phyloP scores from a whole-genome alignment of 2,888 invertebrate species.

The Microdon myrmicae region DNA sequence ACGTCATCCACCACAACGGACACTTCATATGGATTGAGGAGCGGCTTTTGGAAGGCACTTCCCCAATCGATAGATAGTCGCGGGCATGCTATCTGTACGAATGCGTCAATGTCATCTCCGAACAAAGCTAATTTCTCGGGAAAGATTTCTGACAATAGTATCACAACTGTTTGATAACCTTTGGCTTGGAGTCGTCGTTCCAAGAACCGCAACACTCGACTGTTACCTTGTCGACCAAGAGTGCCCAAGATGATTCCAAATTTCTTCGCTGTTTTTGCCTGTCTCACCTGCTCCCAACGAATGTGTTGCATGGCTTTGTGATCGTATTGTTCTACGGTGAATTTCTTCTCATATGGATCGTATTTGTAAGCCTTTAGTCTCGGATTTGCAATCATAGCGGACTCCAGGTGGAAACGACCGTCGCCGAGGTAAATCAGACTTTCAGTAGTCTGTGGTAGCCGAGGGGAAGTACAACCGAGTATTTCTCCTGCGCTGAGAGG shows the following conservation, averaged over 20 bases:
- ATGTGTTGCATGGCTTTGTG: conserved; percentile 82
- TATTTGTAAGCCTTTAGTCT: conserved; percentile 85
- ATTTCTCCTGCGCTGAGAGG: conserved; percentile 98
- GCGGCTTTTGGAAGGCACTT: conserved; percentile 84
- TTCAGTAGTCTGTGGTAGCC: conserved; percentile 75
- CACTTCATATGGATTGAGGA: conserved; percentile 94
- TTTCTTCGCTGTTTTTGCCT: conserved; percentile 72
- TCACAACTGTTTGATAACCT: conserved; percentile 76
- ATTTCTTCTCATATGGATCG: conserved; percentile 96
- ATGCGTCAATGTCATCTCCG: conserved; percentile 74
- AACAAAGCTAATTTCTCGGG: conserved; percentile 91
- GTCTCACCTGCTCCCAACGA: conserved; percentile 77
- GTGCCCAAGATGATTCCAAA: conserved; percentile 95
- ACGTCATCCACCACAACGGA: conserved; percentile 79
- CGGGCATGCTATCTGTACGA: conserved; percentile 94
- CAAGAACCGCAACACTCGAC: conserved; percentile 82
- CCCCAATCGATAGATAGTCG: conserved; percentile 99
- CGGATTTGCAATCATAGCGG: conserved; percentile 98
- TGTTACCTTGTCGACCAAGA: conserved; percentile 94
- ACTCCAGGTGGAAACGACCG: conserved; percentile 97
- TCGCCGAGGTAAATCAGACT: conserved; percentile 93
- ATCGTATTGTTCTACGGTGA: conserved; percentile 92
- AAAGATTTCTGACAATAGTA: conserved; percentile 94
- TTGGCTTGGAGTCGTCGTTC: conserved; percentile 73
- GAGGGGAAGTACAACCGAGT: conserved; percentile 97